Base-by-base conservation (phyloP, 92 coral and sea anemone genomes). In the Phenganax subtilis region DNA sequence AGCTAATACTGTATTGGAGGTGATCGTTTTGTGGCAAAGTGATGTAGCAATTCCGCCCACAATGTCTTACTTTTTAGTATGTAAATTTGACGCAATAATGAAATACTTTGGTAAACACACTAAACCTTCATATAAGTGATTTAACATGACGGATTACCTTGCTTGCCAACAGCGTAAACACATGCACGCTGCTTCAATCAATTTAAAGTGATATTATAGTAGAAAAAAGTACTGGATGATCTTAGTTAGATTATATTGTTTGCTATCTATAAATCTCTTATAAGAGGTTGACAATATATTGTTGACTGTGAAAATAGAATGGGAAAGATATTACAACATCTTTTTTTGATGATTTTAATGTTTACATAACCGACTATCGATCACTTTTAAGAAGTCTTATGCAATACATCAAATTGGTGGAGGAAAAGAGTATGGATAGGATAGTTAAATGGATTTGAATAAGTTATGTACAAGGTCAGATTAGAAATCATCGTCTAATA, bases 401-500 rank as follows among this genome's bases (percentile, higher is more conserved):
- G 47, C 47, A 37, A 37, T 37, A 37, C 47, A 37, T 37, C 47
- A 37, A 37, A 37, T 37, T 37, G 47, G 47, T 37, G 47, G 47
- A 37, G 47, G 47, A 37, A 37, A 37, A 37, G 47, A 37, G 5
- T 1, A 5, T 37, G 47, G 47, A 37, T 5, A 1, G 47, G 47
- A 5, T 37, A 37, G 47, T 37, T 5, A 37, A 37, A 37, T 5
- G 47, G 47, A 20, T 20, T 37, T 37, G 47, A 37, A 37, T 37
- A 37, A 68, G 30, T 14, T 8, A 47, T 25, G 7, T 12, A 71
- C 30, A 5, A 30, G 9, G 25, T 71, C 55, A 53, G 8, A 51
- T 20, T 54, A 55, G 27, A 53, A 73, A 51, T 65, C 80, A 63
- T 90, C 98, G 28, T 90, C 97, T 8, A 87, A 76, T 14, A 91